Evolutionary conservation across 2,888 invertebrate species (phyloP).

Genomic region (Epistrophe eligans): DNA sequence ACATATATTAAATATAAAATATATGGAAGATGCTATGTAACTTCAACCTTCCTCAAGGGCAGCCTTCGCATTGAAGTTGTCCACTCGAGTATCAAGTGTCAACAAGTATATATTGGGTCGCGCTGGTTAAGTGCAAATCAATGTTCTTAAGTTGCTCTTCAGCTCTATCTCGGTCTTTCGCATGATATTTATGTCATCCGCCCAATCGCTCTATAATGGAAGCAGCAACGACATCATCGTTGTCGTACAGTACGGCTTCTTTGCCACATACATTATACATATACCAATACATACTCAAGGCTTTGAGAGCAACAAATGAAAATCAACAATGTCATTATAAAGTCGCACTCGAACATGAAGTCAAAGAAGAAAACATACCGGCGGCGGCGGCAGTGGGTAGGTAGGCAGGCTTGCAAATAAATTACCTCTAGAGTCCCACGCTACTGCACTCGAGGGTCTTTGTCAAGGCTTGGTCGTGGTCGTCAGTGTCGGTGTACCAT

Average conservation of each 20-base stretch:
- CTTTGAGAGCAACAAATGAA: constrained; percentile 59
- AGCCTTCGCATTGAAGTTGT: constrained; percentile 22
- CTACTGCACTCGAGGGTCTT: constrained; percentile 67
- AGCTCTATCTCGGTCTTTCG: constrained; percentile 8
- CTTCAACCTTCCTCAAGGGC: constrained; percentile 60
- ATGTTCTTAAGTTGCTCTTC: constrained; percentile 58
- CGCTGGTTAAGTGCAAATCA: constrained; percentile 71
- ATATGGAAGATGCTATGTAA: constrained; percentile 6
- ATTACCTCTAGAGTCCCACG: constrained; percentile 57
- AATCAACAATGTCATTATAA: constrained; percentile 40
- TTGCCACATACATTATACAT: not conserved
- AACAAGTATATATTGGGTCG: constrained; percentile 13
- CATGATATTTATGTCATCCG: constrained; percentile 33
- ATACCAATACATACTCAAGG: constrained; percentile 13
- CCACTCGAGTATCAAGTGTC: constrained; percentile 39
- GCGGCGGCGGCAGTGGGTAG: not conserved
- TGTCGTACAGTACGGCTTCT: constrained; percentile 38
- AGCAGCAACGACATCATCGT: constrained; percentile 24
- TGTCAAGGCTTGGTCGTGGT: constrained; percentile 47
- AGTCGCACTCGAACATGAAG: constrained; percentile 35
- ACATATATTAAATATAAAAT: not conserved
- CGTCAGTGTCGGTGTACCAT: not conserved
- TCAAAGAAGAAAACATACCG: constrained; percentile 2
- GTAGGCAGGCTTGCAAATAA: constrained; percentile 46
- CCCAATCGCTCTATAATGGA: constrained; percentile 7